Conservation (phyloP, 2,797 vertebrate species). For the Aeoliscus strigatus region DNA sequence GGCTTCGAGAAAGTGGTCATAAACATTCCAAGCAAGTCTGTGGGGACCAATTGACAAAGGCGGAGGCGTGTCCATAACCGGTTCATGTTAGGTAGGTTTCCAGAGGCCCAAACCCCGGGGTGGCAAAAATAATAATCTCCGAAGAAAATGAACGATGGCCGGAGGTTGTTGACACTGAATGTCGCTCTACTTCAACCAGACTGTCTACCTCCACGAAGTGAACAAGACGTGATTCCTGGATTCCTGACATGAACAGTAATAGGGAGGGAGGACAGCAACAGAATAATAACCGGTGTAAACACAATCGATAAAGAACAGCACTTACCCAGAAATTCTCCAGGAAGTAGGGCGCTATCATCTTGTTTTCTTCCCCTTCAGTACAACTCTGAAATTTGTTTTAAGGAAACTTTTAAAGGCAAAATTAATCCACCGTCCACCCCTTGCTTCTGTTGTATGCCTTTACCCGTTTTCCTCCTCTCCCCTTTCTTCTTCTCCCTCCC, state of each 20-base stretch:
- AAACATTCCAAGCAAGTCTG: conserved; percentile 53
- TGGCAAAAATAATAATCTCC: conserved; percentile 59
- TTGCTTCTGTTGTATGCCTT: conserved; percentile 65
- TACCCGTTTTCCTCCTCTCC: conserved; percentile 71
- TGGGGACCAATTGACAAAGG: conserved; percentile 57
- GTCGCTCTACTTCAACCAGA: background rate
- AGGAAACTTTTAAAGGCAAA: conserved; percentile 48
- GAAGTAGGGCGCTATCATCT: conserved; percentile 92
- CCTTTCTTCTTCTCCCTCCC: conserved; percentile 74
- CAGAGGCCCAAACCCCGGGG: conserved; percentile 72
- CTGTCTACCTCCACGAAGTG: conserved; percentile 4
- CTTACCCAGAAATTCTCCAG: conserved; percentile 93
- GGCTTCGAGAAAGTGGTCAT: conserved; percentile 37
- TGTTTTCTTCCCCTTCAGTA: conserved; percentile 63
- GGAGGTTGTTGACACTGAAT: conserved; percentile 11
- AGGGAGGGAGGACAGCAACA: conserved; percentile 34
- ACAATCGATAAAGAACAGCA: conserved; percentile 42
- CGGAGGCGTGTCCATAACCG: conserved; percentile 26
- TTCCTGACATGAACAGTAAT: conserved; percentile 48
- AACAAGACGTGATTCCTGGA: conserved; percentile 10
- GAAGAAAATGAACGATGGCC: conserved; percentile 45
- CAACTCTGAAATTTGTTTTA: conserved; percentile 35
- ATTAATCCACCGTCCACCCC: conserved; percentile 68
- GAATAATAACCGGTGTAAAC: conserved; percentile 55
- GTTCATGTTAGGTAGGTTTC: conserved; percentile 65